Percentiles rank a stretch among this genome's conserved stretches.
Evolutionary conservation across 2,113 vertebrate species (phyloP).

Genomic region (Elachura formosa): DNA sequence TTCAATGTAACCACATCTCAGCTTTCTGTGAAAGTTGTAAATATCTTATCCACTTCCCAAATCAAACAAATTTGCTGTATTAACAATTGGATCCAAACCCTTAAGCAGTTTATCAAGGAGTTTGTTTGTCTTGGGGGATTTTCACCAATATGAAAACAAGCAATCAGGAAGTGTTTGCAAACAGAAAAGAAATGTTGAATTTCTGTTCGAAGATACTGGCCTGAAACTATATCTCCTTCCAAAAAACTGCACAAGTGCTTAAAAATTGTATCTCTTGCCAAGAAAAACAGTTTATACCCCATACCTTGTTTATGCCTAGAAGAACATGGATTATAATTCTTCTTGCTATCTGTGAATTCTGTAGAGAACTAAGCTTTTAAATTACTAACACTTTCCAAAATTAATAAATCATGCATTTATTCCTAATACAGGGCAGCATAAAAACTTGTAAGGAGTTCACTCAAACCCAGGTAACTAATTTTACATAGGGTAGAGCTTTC

Average conservation of each 20-base stretch:
- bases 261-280: neutral
- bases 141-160: neutral
- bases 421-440: neutral
- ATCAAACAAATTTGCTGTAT: neutral
- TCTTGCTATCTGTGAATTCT: neutral
- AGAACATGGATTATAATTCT: neutral
- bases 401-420: neutral
- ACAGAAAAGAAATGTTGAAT: neutral
- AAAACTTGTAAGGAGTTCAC: neutral
- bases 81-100: neutral
- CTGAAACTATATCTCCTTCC: neutral
- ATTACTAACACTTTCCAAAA: neutral
- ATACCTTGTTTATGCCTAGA: neutral
- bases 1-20: neutral
- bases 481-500: neutral
- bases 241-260: neutral
- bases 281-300: neutral
- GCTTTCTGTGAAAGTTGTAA: neutral
- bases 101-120: neutral
- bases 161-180: neutral
- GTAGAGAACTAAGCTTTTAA: neutral
- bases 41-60: neutral
- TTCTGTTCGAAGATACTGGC: neutral
- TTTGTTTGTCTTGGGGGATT: neutral
- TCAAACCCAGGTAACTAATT: neutral